Percentiles rank a stretch among this genome's conserved stretches.
Conservation (phyloP, 2,113 vertebrate species). For the Ailuropoda melanoleuca region DNA sequence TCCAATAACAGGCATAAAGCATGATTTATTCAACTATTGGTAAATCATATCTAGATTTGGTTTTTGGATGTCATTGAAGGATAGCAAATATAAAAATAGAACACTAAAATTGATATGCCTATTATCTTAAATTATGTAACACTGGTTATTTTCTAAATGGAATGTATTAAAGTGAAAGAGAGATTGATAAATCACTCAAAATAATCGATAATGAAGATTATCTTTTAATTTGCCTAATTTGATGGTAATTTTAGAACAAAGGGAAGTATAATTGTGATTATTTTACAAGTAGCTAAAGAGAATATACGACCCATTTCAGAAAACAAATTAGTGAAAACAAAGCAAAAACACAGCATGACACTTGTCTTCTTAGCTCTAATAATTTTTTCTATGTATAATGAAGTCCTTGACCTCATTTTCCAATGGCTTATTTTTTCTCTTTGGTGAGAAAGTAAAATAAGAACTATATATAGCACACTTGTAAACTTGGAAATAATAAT, state of each 20-base stretch:
- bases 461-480: neutral
- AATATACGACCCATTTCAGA: constrained; percentile 75
- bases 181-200: constrained; percentile 72
- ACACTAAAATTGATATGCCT: constrained; percentile 10
- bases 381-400: constrained; percentile 62
- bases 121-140: neutral
- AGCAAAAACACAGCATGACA: constrained; percentile 61
- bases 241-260: constrained; percentile 74
- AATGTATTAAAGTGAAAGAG: constrained; percentile 59
- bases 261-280: constrained; percentile 77
- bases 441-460: neutral
- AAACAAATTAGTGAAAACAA: constrained; percentile 70
- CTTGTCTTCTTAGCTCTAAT: constrained; percentile 17
- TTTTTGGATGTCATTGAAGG: neutral
- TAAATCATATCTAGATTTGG: neutral
- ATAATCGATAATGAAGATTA: constrained; percentile 79
- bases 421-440: constrained; percentile 40
- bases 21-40: neutral
- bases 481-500: neutral
- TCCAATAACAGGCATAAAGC: neutral
- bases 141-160: constrained; percentile 68
- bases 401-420: constrained; percentile 69
- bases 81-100: constrained; percentile 7
- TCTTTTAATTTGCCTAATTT: constrained; percentile 80
- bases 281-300: constrained; percentile 78